Conservation (phyloP, 2,113 vertebrate species). For the Mesitornis unicolor region DNA sequence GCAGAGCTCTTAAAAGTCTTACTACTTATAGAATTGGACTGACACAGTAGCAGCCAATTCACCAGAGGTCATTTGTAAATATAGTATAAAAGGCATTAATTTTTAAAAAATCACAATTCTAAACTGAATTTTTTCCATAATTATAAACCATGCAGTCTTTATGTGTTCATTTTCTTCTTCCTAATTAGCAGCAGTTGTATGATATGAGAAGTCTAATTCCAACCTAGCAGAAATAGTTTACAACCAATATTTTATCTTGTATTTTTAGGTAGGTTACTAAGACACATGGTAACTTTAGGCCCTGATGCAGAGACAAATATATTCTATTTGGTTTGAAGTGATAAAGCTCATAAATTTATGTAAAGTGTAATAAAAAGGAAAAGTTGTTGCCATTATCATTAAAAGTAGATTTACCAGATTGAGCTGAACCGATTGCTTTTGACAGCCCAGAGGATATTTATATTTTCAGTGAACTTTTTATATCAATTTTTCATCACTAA, state of each 20-base stretch:
- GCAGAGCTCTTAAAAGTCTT: neutral
- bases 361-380: constrained; percentile 72
- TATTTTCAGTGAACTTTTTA: constrained; percentile 65
- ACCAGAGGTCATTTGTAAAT: neutral
- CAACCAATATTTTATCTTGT: neutral
- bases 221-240: neutral
- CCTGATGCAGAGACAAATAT: constrained; percentile 30
- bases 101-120: neutral
- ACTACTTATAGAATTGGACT: neutral
- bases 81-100: neutral
- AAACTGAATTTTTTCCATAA: neutral
- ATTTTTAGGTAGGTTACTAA: constrained; percentile 16
- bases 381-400: constrained; percentile 73
- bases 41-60: neutral
- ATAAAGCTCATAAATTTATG: constrained; percentile 69
- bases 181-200: neutral
- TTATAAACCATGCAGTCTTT: neutral
- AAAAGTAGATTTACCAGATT: constrained; percentile 70
- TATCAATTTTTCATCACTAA: constrained; percentile 67
- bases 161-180: neutral
- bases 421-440: constrained; percentile 63
- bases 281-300: neutral
- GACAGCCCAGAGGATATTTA: constrained; percentile 69
- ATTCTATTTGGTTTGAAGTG: constrained; percentile 52
- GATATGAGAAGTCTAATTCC: neutral